Evolutionary conservation across 30 jellyfish, hydroid and myxozoan species (phyloP).

Genomic region (Pseudorhiza aurosa): DNA sequence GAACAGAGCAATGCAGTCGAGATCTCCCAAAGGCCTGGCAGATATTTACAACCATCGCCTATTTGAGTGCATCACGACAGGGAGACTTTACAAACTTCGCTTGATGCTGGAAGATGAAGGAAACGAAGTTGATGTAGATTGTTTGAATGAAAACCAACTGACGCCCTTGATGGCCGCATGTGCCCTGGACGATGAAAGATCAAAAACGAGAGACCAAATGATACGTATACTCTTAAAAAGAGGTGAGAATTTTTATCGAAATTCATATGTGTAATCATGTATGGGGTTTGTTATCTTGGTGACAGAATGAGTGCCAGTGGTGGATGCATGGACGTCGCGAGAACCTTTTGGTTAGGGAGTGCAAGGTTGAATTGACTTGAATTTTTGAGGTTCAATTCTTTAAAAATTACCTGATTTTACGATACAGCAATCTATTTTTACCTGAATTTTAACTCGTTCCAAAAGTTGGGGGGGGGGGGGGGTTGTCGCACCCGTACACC

Average conservation of each 20-base stretch:
- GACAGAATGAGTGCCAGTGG: too few species aligned
- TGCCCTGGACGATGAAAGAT: constrained; percentile 47
- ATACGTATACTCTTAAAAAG: constrained; percentile 29
- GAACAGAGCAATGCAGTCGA: constrained; percentile 16
- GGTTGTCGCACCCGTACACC: too few species aligned
- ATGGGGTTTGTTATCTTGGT: too few species aligned
- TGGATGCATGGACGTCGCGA: too few species aligned
- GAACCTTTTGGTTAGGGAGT: too few species aligned
- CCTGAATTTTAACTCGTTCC: too few species aligned
- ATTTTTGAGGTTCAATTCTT: too few species aligned
- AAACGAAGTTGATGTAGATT: constrained; percentile 18
- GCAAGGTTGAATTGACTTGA: too few species aligned
- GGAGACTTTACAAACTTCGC: constrained; percentile 60
- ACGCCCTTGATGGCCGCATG: constrained; percentile 77
- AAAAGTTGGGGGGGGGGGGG: too few species aligned
- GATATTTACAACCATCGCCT: constrained; percentile 35
- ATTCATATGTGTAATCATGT: too few species aligned
- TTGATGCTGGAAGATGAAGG: constrained; percentile 34
- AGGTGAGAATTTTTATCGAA: background rate
- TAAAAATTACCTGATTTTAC: too few species aligned
- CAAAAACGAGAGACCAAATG: constrained; percentile 47
- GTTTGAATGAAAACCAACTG: constrained; percentile 31
- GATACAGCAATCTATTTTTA: too few species aligned
- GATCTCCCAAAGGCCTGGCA: constrained; percentile 33
- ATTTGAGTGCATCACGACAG: constrained; percentile 40